These are phyloP conservation scores for Solea senegalensis DNA, from an alignment of 2,113 vertebrate genomes.

Conservation along the genomic window DNA sequence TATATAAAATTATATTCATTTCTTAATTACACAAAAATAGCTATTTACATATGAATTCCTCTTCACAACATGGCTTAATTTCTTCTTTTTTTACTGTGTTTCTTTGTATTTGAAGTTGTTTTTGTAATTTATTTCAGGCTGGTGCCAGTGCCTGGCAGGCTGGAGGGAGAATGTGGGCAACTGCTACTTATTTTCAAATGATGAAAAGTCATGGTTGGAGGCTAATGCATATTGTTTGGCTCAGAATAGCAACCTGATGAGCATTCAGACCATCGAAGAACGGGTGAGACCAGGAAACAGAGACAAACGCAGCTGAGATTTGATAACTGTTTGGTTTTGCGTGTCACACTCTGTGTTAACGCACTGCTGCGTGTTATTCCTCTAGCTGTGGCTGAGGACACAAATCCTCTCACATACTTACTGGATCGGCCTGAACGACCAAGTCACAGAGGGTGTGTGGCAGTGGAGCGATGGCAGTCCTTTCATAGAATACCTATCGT, in stretches of 20 bases:
- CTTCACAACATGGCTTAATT: too few species aligned
- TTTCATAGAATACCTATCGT: constrained; percentile 71
- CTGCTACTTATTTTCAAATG: constrained; percentile 80
- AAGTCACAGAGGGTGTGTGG: constrained; percentile 63
- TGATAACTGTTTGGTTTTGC: neutral
- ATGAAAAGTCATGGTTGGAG: constrained; percentile 70
- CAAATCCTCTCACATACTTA: constrained; percentile 69
- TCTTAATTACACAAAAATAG: too few species aligned
- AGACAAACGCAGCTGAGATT: neutral
- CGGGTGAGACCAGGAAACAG: constrained; percentile 64
- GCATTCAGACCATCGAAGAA: constrained; percentile 75
- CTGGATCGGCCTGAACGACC: constrained; percentile 83
- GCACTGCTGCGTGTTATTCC: neutral
- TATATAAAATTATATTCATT: too few species aligned
- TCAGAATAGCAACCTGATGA: constrained; percentile 75
- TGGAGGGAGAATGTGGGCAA: constrained; percentile 76
- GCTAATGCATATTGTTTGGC: constrained; percentile 66
- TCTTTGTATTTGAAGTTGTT: neutral
- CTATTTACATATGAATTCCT: too few species aligned
- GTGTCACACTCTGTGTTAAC: neutral
- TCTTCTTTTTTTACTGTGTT: neutral
- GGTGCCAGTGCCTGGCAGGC: constrained; percentile 69
- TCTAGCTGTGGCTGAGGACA: constrained; percentile 79
- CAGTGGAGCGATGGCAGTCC: constrained; percentile 79
- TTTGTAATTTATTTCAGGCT: constrained; percentile 41